Conservation (phyloP, 2,113 vertebrate genomes). For the Orthonyx spaldingii region DNA sequence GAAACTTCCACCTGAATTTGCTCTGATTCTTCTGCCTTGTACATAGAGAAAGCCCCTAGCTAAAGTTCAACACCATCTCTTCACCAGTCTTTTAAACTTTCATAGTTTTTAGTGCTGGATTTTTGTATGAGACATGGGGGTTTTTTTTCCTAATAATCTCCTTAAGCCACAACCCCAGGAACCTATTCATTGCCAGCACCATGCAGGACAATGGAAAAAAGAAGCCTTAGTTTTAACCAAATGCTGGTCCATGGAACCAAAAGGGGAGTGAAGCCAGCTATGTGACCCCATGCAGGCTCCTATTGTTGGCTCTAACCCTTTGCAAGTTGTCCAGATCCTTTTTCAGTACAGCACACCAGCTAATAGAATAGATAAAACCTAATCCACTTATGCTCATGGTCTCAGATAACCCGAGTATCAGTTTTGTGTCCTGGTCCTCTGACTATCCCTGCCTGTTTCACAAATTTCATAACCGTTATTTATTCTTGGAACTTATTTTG, state of each 20-base stretch:
- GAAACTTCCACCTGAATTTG: not conserved
- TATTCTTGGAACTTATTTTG: not conserved
- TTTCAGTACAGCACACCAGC: not conserved
- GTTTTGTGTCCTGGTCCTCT: not conserved
- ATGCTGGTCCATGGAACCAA: not conserved
- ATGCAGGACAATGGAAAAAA: conserved; percentile 38
- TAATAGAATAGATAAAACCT: not conserved
- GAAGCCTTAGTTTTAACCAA: not conserved
- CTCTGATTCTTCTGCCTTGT: not conserved
- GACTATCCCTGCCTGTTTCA: not conserved
- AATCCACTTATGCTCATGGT: not conserved
- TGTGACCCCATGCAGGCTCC: not conserved
- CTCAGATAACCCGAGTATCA: accelerated
- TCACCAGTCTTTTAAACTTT: not conserved
- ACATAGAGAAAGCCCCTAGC: not conserved
- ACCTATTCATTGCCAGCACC: not conserved
- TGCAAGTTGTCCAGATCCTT: not conserved
- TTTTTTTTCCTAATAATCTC: not conserved
- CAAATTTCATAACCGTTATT: not conserved
- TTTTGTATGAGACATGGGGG: not conserved
- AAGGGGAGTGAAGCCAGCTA: not conserved
- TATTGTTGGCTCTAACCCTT: not conserved
- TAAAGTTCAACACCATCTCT: not conserved
- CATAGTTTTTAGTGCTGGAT: not conserved
- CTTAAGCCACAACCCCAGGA: not conserved